Percentiles rank a stretch among this genome's conserved stretches.
phyloP scores from a whole-genome alignment of 2,113 vertebrate genomes.

The Oncorhynchus nerka region DNA sequence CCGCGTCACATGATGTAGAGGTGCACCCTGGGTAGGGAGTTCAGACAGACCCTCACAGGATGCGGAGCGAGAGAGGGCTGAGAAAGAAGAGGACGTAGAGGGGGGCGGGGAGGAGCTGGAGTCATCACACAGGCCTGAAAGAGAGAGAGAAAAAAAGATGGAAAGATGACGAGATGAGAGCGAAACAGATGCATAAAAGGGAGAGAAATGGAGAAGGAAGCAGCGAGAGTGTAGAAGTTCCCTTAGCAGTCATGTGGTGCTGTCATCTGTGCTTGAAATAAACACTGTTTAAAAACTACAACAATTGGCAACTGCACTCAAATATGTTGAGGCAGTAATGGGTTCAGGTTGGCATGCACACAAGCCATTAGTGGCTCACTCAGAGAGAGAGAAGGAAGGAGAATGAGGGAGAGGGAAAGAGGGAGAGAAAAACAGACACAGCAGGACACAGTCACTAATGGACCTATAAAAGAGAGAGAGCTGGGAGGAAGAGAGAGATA shows the following conservation, averaged over 20 bases:
- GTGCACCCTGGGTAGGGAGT: slow-evolving; percentile 82
- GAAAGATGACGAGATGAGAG: no score
- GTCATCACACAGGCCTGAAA: slow-evolving; percentile 67
- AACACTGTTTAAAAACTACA: slow-evolving; percentile 1
- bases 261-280: slow-evolving; percentile 11
- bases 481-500: slow-evolving; percentile 8
- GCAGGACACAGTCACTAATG: slow-evolving; percentile 46
- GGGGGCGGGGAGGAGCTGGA: slow-evolving; percentile 75
- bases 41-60: slow-evolving; percentile 83
- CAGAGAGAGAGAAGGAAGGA: slow-evolving; percentile 1
- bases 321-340: slow-evolving; percentile 24
- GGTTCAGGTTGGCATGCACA: slow-evolving; percentile 14
- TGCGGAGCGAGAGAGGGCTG: slow-evolving; percentile 72
- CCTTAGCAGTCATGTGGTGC: slow-evolving; percentile 16
- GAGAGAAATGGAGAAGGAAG: slow-evolving; percentile 9
- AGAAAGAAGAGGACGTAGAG: slow-evolving; percentile 70
- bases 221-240: no score
- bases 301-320: slow-evolving; percentile 12
- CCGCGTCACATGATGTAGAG: slow-evolving; percentile 81
- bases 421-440: slow-evolving; percentile 17
- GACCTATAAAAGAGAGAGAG: slow-evolving; percentile 20
- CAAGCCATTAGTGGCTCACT: slow-evolving; percentile 38
- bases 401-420: background rate
- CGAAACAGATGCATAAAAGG: no score
- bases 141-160: background rate